Conservation (phyloP, 2,797 vertebrate genomes). For the Kryptopterus vitreolus region DNA sequence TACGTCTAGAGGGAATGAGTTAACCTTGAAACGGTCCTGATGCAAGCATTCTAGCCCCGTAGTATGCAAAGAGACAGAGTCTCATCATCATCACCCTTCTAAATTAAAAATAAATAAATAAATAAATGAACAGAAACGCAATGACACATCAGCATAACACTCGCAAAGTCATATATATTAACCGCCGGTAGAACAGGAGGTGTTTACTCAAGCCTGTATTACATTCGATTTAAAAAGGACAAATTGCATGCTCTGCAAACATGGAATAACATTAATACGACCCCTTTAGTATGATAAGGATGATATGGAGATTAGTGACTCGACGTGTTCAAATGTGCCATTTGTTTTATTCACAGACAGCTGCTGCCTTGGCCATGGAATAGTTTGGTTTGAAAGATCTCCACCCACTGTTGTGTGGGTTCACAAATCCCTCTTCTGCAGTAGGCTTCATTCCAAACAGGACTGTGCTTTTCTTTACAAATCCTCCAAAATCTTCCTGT, state of each 20-base stretch:
- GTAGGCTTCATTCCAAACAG: conserved; percentile 72
- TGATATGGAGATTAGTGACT: background rate
- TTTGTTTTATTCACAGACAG: conserved; percentile 31
- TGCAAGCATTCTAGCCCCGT: conserved; percentile 21
- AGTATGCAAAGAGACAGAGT: conserved; percentile 8
- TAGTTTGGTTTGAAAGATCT: conserved; percentile 63
- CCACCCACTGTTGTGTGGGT: conserved; percentile 74
- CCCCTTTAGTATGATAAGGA: background rate
- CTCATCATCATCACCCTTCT: conserved; percentile 33
- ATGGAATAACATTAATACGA: background rate
- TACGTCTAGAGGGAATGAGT: conserved; percentile 22
- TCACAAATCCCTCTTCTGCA: conserved; percentile 76
- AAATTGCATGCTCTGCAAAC: background rate
- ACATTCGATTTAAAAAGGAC: background rate
- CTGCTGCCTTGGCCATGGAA: conserved; percentile 42
- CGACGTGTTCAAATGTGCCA: background rate
- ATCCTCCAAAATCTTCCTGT: conserved; percentile 71
- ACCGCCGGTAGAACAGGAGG: background rate
- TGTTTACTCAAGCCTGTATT: background rate
- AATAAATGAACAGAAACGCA: conserved; percentile 34
- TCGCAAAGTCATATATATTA: background rate
- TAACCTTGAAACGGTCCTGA: conserved; percentile 43
- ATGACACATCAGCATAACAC: conserved; percentile 19
- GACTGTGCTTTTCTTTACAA: conserved; percentile 63
- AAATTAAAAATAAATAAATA: conserved; percentile 15